A percentile compares a stretch with the other conserved stretches of the same genome.
Conservation (phyloP, 2,888 invertebrate species). For the Spialia ferax region DNA sequence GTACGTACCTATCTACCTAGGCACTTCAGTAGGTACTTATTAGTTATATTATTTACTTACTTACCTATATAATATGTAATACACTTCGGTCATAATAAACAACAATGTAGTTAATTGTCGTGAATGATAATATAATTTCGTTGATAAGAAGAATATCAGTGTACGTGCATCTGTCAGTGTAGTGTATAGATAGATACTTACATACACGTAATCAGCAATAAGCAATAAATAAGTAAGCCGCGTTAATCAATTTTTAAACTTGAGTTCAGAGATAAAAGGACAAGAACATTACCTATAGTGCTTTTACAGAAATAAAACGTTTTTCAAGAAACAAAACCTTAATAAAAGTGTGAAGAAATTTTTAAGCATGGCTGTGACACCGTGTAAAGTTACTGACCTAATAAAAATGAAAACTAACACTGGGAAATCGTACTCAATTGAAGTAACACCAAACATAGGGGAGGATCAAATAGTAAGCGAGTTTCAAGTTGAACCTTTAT, state of each 20-base stretch:
- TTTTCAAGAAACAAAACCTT: too few species aligned
- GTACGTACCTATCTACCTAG: too few species aligned
- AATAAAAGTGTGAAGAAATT: not conserved
- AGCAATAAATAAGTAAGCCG: conserved; percentile 22
- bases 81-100: too few species aligned
- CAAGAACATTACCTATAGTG: not conserved
- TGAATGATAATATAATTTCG: not conserved
- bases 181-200: too few species aligned
- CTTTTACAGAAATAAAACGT: not conserved
- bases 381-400: conserved; percentile 62
- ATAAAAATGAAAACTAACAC: conserved; percentile 57
- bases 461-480: conserved; percentile 55
- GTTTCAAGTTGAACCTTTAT: conserved; percentile 62
- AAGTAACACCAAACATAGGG: conserved; percentile 69
- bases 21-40: too few species aligned
- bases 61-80: too few species aligned
- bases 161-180: not conserved
- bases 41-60: too few species aligned
- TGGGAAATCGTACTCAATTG: conserved; percentile 67
- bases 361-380: conserved; percentile 40
- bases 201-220: not conserved
- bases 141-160: conserved; percentile 3
- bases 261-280: not conserved
- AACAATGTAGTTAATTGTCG: too few species aligned
- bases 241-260: conserved; percentile 1